Base-by-base conservation (phyloP, 2,797 vertebrate genomes). In the Spinibarbus caldwelli region DNA sequence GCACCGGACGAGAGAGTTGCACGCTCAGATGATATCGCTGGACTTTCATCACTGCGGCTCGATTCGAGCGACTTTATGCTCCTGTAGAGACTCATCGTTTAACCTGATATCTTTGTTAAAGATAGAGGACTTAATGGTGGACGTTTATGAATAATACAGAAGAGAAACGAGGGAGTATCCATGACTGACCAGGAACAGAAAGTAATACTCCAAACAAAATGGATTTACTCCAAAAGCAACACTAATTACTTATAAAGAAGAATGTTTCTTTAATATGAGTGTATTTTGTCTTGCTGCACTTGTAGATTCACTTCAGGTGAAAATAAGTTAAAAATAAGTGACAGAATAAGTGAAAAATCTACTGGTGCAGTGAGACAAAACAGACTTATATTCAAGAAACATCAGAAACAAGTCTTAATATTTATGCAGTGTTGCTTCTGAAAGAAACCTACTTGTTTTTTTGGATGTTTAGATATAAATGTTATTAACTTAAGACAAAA, bases 21-120 rank as follows among this genome's bases (percentile, higher is more conserved):
- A 91, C 91, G 90, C 86, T 87, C 87, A 92, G 93, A 94, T 94
- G 90, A 93, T 91, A 91, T 93, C 92, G 90, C 86, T 78, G 85
- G 87, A 90, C 92, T 91, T 93, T 93, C 88, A 93, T 93, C 91
- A 88, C 45, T 84, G n/a, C 84, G 81, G 88, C 85, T 87, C 86
- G 80, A 85, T 86, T 91, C 88, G 77, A 84, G 78, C 86, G 85
- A 83, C 47, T 80, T 45, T 72, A 86, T 82, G 47, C 84, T 75
- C 86, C 68, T 80, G 86, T 84, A 82, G 87, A 83, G 80, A 87
- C 62, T 83, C 87, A 52, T 49, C 43, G 76, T 90, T 90, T 85
- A 91, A 87, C 88, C 83, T 83, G 84, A 91, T 86, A 88, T 91
- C 90, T 91, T 34, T 83, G 84, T 93, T 86, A 87, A 85, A 85